Evolutionary conservation across 1,140 invertebrate species (phyloP), one percentile per base, ranked within the genome.

Genomic region (Laupala kohalensis): DNA sequence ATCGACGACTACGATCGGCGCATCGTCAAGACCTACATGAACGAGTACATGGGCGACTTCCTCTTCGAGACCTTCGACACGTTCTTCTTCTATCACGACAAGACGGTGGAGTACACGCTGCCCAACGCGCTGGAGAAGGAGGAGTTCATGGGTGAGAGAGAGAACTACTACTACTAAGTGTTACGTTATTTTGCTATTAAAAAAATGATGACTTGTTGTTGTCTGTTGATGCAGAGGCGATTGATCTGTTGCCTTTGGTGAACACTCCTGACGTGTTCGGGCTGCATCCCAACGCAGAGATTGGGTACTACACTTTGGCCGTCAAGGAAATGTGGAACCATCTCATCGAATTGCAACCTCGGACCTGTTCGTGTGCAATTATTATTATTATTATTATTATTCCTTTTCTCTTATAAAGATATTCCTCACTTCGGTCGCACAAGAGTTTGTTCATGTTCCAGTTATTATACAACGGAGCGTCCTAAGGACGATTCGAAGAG

Each of bases 11-110:
- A 90, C 82, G 94, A 96, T 80, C 85, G 93, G 26, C 85, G 93
- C 72, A 88, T 95, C 5, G 89, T 94, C 1, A 85, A 87, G 72
- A 92, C 89, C 0, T 96, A 96, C 78, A 94, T 96, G 90, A 87
- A 95, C 78, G 93, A 96, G 79, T 97, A 96, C 78, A 91, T 96
- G 85, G 94, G 94, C 0, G 93, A 96, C 76, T 96, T 96, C 78
- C 82, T 96, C 25, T 95, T 96, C 77, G 92, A 95, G 78, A 87
- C 86, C 23, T 95, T 92, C 79, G 92, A 95, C 79, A 89, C 90
- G 0, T 96, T 94, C 81, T 90, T 93, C 79, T 96, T 96, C 81
- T 95, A 92, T 78, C 79, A 84, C 25, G 90, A 94, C 77, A 80
- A 87, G 0, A 78, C 81, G 15, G 89, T 92, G 0, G 89, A 94